These are phyloP conservation scores for Pangasius larnaudii DNA, from an alignment of 2,797 vertebrate genomes.

Conservation along the genomic window DNA sequence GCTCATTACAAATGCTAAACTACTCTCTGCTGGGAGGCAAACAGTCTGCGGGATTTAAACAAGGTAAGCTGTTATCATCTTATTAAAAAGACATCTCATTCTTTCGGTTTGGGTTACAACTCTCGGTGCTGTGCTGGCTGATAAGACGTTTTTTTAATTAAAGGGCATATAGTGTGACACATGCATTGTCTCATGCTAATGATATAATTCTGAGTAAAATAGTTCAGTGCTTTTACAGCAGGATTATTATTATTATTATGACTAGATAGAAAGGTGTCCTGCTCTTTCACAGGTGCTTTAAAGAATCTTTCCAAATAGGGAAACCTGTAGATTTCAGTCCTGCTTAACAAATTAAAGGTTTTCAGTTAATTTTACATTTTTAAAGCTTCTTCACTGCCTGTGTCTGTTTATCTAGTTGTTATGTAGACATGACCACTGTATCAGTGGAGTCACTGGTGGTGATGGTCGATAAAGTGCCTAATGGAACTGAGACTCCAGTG, in stretches of 20 bases:
- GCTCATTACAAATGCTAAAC: constrained; percentile 58
- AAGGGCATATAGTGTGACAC: not conserved
- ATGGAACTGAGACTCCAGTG: constrained; percentile 56
- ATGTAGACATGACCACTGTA: constrained; percentile 71
- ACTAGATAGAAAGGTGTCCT: not conserved
- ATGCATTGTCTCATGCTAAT: not conserved
- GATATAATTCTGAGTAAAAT: constrained; percentile 10
- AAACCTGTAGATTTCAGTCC: not conserved
- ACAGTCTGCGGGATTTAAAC: constrained; percentile 44
- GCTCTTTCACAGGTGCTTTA: not conserved
- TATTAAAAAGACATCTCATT: constrained; percentile 32
- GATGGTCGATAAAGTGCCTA: constrained; percentile 71
- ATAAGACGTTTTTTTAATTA: not conserved
- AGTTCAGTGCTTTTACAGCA: not conserved
- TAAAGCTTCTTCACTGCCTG: not conserved
- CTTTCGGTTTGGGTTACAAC: not conserved
- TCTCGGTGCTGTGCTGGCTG: not conserved
- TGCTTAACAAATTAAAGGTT: not conserved
- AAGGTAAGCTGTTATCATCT: constrained; percentile 68
- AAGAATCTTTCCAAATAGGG: not conserved
- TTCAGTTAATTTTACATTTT: not conserved
- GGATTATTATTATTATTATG: not conserved
- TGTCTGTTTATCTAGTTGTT: constrained; percentile 26
- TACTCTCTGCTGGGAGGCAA: constrained; percentile 50
- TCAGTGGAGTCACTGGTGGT: constrained; percentile 70